Evolutionary conservation across 2,113 vertebrate species (phyloP).

Genomic region (Varanus komodoensis): DNA sequence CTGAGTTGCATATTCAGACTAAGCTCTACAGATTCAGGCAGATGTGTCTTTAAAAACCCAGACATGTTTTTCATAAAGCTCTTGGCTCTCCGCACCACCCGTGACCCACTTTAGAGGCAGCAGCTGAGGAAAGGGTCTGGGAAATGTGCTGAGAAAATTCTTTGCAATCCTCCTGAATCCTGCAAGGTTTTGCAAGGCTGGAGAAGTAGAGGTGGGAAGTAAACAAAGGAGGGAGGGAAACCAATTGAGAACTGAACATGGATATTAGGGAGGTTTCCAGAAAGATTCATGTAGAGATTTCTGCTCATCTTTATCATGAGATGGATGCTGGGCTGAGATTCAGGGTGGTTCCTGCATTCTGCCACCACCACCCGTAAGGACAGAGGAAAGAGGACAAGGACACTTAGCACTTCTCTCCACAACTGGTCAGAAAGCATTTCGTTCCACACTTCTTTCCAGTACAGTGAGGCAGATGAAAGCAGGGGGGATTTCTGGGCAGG

Average conservation of each 20-base stretch:
- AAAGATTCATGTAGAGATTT: not conserved
- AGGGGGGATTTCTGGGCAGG: not conserved
- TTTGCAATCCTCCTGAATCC: constrained; percentile 37
- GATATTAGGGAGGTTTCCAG: not conserved
- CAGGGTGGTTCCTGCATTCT: not conserved
- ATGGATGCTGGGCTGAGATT: not conserved
- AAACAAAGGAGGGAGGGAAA: constrained; percentile 3
- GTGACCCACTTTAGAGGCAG: constrained; percentile 46
- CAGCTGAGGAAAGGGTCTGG: constrained; percentile 31
- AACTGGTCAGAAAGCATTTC: not conserved
- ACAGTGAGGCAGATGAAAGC: not conserved
- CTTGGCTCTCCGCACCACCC: constrained; percentile 28
- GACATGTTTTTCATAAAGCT: constrained; percentile 44
- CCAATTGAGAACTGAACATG: not conserved
- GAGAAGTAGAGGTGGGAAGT: constrained; percentile 10
- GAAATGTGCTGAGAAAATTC: constrained; percentile 40
- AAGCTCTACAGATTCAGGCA: constrained; percentile 21
- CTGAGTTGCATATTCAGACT: constrained; percentile 11
- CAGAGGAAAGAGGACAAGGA: not conserved
- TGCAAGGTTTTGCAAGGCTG: constrained; percentile 27
- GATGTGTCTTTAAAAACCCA: constrained; percentile 44
- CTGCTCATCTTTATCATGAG: not conserved
- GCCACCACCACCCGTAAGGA: not conserved
- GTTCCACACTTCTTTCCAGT: not conserved
- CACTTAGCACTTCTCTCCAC: not conserved